phyloP scores from a whole-genome alignment of 2,888 invertebrate species.

The Callimorpha dominula region DNA sequence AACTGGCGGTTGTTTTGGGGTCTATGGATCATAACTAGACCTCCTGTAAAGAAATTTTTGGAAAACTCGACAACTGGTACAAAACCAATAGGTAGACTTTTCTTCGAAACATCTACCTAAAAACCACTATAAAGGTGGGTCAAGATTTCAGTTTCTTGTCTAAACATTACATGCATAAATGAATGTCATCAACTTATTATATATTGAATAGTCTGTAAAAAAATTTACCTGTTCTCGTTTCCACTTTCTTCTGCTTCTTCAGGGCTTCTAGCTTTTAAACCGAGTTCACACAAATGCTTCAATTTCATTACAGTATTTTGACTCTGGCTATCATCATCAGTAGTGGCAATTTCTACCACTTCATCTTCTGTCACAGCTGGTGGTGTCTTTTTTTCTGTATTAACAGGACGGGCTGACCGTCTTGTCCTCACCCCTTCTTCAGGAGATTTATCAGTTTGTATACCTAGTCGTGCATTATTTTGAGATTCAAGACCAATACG shows the following conservation, averaged over 20 bases:
- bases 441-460: slow-evolving; percentile 66
- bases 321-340: slow-evolving; percentile 62
- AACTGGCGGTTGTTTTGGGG: too few relatives aligned
- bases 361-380: slow-evolving; percentile 46
- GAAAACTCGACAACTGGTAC: too few relatives aligned
- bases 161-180: too few relatives aligned
- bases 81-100: too few relatives aligned
- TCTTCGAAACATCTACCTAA: too few relatives aligned
- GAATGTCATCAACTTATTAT: background rate
- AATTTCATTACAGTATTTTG: slow-evolving; percentile 85
- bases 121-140: too few relatives aligned
- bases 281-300: slow-evolving; percentile 86
- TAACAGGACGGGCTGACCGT: slow-evolving; percentile 63
- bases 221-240: slow-evolving; percentile 45
- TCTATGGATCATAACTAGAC: too few relatives aligned
- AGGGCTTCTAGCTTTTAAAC: slow-evolving; percentile 76
- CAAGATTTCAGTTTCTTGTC: too few relatives aligned
- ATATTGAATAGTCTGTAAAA: background rate
- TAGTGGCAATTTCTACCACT: slow-evolving; percentile 50
- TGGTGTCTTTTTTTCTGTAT: slow-evolving; percentile 41
- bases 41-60: too few relatives aligned
- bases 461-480: slow-evolving; percentile 84
- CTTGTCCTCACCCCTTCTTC: slow-evolving; percentile 77
- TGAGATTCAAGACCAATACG: slow-evolving; percentile 86
- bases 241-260: slow-evolving; percentile 67